A percentile compares a stretch with the other conserved stretches of the same genome.
phyloP scores from a whole-genome alignment of 2,113 vertebrate genomes.

The Echinops telfairi region DNA sequence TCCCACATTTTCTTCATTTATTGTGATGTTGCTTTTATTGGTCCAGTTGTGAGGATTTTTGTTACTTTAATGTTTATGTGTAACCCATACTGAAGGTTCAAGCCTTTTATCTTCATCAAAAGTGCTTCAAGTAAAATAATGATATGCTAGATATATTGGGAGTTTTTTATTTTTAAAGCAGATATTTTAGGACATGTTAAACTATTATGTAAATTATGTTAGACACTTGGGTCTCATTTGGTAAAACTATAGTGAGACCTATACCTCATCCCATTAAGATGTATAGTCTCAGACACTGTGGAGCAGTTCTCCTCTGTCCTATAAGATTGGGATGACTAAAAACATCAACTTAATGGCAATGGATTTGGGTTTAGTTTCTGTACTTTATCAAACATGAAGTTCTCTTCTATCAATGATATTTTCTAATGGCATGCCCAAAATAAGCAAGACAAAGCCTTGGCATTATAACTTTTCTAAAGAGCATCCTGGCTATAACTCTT shows the following conservation, averaged over 20 bases:
- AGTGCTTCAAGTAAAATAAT: background rate
- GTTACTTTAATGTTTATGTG: too few relatives aligned
- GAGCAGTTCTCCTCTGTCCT: too few relatives aligned
- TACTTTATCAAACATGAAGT: background rate
- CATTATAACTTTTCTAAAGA: background rate
- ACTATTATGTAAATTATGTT: constrained; percentile 29
- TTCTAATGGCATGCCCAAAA: background rate
- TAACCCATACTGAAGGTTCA: too few relatives aligned
- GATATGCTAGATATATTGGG: constrained; percentile 16
- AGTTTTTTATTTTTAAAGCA: constrained; percentile 40
- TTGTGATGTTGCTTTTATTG: too few relatives aligned
- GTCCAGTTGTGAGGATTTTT: too few relatives aligned
- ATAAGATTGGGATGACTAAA: too few relatives aligned
- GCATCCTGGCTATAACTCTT: background rate
- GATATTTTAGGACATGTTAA: constrained; percentile 13
- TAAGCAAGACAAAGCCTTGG: background rate
- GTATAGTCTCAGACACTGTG: too few relatives aligned
- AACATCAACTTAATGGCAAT: too few relatives aligned
- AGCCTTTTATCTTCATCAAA: too few relatives aligned
- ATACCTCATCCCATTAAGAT: background rate
- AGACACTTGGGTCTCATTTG: background rate
- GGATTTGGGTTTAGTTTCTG: background rate
- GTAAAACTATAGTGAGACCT: background rate
- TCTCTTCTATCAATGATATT: background rate
- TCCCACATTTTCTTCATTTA: too few relatives aligned